A percentile compares a stretch with the other conserved stretches of the same genome.
phyloP scores from a whole-genome alignment of 2,888 invertebrate species.

The Torymus auratus region DNA sequence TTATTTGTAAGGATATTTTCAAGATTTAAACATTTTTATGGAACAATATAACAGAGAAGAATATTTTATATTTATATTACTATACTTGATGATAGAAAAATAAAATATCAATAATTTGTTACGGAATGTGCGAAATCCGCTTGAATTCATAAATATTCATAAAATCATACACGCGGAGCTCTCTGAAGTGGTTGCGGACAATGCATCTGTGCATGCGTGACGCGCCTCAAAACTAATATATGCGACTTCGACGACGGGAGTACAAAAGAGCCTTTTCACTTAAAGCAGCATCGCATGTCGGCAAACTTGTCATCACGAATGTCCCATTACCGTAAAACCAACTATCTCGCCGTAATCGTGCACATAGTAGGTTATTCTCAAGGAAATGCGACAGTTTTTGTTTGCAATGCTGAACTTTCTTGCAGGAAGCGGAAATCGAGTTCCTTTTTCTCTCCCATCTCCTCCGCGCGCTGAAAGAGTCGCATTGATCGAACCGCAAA shows the following conservation, averaged over 20 bases:
- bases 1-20: too few relatives aligned
- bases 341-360: slow-evolving; percentile 27
- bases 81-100: too few relatives aligned
- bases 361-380: neutral
- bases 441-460: slow-evolving; percentile 12
- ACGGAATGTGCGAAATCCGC: too few relatives aligned
- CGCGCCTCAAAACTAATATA: slow-evolving; percentile 23
- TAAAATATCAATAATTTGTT: too few relatives aligned
- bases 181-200: neutral
- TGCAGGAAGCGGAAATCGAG: slow-evolving; percentile 53
- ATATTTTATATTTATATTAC: too few relatives aligned
- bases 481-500: slow-evolving; percentile 43
- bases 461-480: neutral
- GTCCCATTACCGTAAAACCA: slow-evolving; percentile 45
- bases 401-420: slow-evolving; percentile 44
- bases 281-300: neutral
- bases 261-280: slow-evolving; percentile 15
- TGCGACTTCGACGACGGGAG: neutral
- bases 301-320: slow-evolving; percentile 50
- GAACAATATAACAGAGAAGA: too few relatives aligned
- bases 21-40: too few relatives aligned
- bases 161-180: neutral
- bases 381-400: slow-evolving; percentile 28
- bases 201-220: neutral
- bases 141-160: too few relatives aligned